Evolutionary conservation across 2,888 invertebrate species (phyloP), one percentile per base, ranked within the genome.

Genomic region (Noctua pronuba): DNA sequence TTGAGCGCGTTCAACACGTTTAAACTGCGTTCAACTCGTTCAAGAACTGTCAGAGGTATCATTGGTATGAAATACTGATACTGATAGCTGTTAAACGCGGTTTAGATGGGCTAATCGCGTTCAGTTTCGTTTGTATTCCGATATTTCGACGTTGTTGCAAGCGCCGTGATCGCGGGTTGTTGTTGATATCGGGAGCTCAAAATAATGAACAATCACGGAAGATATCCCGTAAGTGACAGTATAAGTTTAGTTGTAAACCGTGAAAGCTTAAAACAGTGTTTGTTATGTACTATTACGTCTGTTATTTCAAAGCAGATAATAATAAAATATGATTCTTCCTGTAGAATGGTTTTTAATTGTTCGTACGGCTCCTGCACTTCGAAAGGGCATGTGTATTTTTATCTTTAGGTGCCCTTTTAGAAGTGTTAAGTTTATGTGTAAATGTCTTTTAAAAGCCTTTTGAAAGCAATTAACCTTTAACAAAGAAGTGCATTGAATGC

Each of bases 401-500:
- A 77, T 52, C 46, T 65, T 58, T 16, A 31, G 1, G 24, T 35
- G 65, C 49, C 69, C 52, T 78, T 81, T 79, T 66, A 46, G 38
- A 64, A 24, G 66, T 52, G 21, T 24, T 35, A 8, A 28, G 1
- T 65, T 28, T 21, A 41, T 55, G 49, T 52, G 8, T 35, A 52
- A 66, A 58, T 49, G 10, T 24, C n/a, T n/a, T n/a, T n/a, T n/a
- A n/a, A n/a, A n/a, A 52, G 18, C 41, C 65, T 76, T 80, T 58
- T 58, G 44, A 69, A n/a, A 16, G 31, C 31, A 70, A 78, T 78
- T 83, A 52, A 83, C 65, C 64, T 80, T 80, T 80, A 52, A 35
- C 0, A n/a, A 66, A 60, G 55, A 58, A 55, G 28, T 68, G 49
- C 13, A 24, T 49, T 41, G 6, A 64, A 31, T 35, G 41, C 31